A percentile compares a stretch with the other conserved stretches of the same genome.
phyloP scores from a whole-genome alignment of 1,140 invertebrate species.

The Drosophila nikananu region DNA sequence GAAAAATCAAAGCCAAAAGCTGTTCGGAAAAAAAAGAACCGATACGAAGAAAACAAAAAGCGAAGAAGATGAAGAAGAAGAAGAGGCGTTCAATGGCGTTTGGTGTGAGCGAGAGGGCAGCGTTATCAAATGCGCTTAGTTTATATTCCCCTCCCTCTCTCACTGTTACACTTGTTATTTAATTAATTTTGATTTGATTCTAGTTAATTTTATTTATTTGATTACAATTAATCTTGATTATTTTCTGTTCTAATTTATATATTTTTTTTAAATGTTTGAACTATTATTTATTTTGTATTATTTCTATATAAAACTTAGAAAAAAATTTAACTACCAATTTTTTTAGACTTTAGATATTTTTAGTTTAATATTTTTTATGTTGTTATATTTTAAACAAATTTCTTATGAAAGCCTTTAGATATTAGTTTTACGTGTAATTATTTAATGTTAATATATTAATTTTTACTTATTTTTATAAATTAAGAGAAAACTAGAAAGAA shows the following conservation, averaged over 20 bases:
- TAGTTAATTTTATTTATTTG: background rate
- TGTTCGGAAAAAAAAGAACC: conserved; percentile 59
- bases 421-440: too few relatives aligned
- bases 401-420: too few relatives aligned
- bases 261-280: background rate
- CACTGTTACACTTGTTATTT: background rate
- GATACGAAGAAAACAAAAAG: conserved; percentile 36
- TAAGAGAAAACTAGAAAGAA: too few relatives aligned
- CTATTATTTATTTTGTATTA: too few relatives aligned
- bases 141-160: conserved; percentile 38
- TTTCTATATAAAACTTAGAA: too few relatives aligned
- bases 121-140: conserved; percentile 34
- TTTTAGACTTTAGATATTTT: too few relatives aligned
- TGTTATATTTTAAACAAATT: too few relatives aligned
- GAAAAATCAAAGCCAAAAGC: conserved; percentile 82
- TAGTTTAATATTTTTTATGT: too few relatives aligned
- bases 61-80: conserved; percentile 30
- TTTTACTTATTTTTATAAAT: too few relatives aligned
- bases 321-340: too few relatives aligned
- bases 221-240: background rate
- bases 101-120: conserved; percentile 69
- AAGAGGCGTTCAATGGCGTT: conserved; percentile 77
- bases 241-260: background rate
- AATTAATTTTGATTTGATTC: background rate
- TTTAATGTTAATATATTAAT: too few relatives aligned